Evolutionary conservation across 2,113 vertebrate species (phyloP).

Genomic region (Apodemus speciosus): DNA sequence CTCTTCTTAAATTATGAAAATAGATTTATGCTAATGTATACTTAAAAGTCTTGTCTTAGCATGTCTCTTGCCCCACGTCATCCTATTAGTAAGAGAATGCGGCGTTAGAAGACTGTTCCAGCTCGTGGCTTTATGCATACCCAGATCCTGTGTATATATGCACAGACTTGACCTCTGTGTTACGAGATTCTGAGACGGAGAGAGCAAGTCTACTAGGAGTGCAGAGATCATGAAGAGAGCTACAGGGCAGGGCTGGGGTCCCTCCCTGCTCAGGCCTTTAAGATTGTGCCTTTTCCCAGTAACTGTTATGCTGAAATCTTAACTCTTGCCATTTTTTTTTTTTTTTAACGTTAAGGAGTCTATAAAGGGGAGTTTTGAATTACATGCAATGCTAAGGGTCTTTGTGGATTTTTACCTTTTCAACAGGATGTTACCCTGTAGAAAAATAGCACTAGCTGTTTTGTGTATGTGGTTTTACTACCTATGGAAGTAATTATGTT

Average conservation of each 20-base stretch:
- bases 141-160: not conserved
- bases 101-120: slow-evolving; percentile 3
- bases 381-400: slow-evolving; percentile 16
- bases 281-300: not conserved
- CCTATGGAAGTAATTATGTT: slow-evolving; percentile 30
- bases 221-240: not conserved
- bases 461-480: slow-evolving; percentile 35
- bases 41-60: not conserved
- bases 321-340: not conserved
- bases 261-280: not conserved
- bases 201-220: not conserved
- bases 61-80: not conserved
- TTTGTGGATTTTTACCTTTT: slow-evolving; percentile 49
- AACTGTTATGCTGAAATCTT: not conserved
- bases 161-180: not conserved
- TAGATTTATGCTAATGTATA: not conserved
- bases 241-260: no score
- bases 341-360: slow-evolving; percentile 37
- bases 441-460: slow-evolving; percentile 41
- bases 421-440: not conserved
- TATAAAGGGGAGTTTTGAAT: not conserved
- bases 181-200: not conserved
- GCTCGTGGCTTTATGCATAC: not conserved
- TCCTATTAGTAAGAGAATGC: not conserved
- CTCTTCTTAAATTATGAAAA: not conserved